A percentile compares a stretch with the other conserved stretches of the same genome.
phyloP scores from a whole-genome alignment of 2,888 invertebrate species.

The Cerastoderma edule region DNA sequence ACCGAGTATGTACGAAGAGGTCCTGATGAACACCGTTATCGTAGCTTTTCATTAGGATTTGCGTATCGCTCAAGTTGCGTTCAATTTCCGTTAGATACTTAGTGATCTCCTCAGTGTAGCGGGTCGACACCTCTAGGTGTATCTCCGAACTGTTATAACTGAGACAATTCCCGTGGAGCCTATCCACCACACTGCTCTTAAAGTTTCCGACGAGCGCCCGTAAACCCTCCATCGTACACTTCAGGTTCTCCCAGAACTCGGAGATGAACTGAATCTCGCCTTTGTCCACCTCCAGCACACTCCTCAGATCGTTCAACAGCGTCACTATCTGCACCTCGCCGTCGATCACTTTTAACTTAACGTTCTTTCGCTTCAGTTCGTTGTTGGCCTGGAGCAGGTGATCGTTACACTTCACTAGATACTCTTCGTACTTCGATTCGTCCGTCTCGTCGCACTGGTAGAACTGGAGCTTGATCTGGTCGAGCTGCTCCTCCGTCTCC shows the following conservation, averaged over 20 bases:
- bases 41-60: slow-evolving; percentile 74
- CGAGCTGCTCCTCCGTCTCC: slow-evolving; percentile 73
- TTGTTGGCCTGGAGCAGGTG: slow-evolving; percentile 77
- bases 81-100: slow-evolving; percentile 71
- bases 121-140: slow-evolving; percentile 71
- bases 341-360: slow-evolving; percentile 68
- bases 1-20: slow-evolving; percentile 72
- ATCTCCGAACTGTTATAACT: slow-evolving; percentile 73
- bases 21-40: slow-evolving; percentile 74
- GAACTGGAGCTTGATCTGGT: slow-evolving; percentile 68
- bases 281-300: slow-evolving; percentile 63
- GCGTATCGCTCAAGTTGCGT: slow-evolving; percentile 65
- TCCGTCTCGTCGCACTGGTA: slow-evolving; percentile 67
- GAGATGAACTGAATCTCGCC: slow-evolving; percentile 73
- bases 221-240: slow-evolving; percentile 69
- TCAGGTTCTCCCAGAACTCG: slow-evolving; percentile 79
- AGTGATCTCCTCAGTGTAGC: slow-evolving; percentile 75
- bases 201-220: slow-evolving; percentile 71
- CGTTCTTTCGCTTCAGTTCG: slow-evolving; percentile 69
- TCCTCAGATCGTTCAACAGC: slow-evolving; percentile 74
- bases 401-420: slow-evolving; percentile 73
- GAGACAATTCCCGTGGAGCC: slow-evolving; percentile 75
- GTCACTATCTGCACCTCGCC: slow-evolving; percentile 72
- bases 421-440: slow-evolving; percentile 69
- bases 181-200: slow-evolving; percentile 72